These are phyloP conservation scores for Melanotaenia boesemani DNA, from an alignment of 2,797 vertebrate genomes.

Conservation along the genomic window DNA sequence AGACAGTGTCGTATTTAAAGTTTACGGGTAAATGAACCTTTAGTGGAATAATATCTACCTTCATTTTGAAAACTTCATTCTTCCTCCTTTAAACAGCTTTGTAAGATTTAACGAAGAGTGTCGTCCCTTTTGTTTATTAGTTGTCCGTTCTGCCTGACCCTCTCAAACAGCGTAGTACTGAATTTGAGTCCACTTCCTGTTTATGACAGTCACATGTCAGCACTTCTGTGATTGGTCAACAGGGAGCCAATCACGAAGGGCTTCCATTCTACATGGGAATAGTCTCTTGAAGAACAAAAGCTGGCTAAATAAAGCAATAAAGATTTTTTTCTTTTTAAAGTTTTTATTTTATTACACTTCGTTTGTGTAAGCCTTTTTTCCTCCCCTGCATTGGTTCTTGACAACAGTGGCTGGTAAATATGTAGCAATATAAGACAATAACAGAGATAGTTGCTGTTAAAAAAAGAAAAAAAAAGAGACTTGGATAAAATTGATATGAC, in stretches of 20 bases:
- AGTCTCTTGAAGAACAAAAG: not conserved
- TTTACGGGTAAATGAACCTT: not conserved
- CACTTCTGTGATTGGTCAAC: constrained; percentile 64
- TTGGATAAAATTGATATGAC: constrained; percentile 52
- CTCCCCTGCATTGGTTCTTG: constrained; percentile 60
- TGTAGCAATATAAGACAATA: constrained; percentile 54
- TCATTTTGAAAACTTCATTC: not conserved
- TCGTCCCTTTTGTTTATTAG: not conserved
- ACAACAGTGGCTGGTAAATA: constrained; percentile 70
- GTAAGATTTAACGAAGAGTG: accelerated
- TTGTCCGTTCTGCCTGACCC: not conserved
- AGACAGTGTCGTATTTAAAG: not conserved
- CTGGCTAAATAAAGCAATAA: not conserved
- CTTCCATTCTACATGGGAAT: not conserved
- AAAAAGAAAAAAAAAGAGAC: constrained; percentile 38
- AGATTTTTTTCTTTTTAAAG: constrained; percentile 3
- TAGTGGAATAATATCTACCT: constrained; percentile 45
- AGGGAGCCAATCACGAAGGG: constrained; percentile 40
- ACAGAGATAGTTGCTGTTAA: constrained; percentile 24
- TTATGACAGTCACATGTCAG: constrained; percentile 36
- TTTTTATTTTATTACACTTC: constrained; percentile 69
- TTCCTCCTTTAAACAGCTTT: not conserved
- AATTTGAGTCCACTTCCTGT: constrained; percentile 67
- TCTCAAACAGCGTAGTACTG: not conserved
- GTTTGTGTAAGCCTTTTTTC: constrained; percentile 62